phyloP scores from a whole-genome alignment of 2,113 vertebrate genomes.

The Notothenia rossii region DNA sequence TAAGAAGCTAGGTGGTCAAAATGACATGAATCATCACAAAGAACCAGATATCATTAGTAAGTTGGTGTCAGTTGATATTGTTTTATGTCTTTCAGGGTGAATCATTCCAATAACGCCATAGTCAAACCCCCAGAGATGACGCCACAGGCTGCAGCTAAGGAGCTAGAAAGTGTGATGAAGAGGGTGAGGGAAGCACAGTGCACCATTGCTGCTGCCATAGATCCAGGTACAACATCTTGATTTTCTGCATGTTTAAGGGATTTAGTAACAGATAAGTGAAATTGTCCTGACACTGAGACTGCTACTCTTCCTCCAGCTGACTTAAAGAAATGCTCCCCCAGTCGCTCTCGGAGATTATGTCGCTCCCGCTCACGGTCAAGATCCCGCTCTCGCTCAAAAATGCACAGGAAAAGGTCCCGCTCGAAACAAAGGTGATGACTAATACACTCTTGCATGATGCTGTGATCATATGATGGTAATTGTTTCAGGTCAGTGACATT shows the following conservation, averaged over 20 bases:
- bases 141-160: conserved; percentile 96
- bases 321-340: conserved; percentile 83
- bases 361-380: conserved; percentile 89
- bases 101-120: conserved; percentile 99
- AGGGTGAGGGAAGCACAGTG: conserved; percentile 94
- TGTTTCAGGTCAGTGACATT: neutral
- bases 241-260: neutral
- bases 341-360: conserved; percentile 81
- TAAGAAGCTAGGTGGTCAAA: neutral
- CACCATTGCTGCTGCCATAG: conserved; percentile 95
- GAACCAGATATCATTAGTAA: neutral
- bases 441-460: accelerated
- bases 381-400: conserved; percentile 88
- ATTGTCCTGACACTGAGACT: neutral
- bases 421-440: conserved; percentile 90
- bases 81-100: conserved; percentile 87
- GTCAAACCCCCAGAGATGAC: conserved; percentile 98
- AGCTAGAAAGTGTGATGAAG: conserved; percentile 97
- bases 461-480: no score
- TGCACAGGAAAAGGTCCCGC: conserved; percentile 89
- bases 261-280: neutral
- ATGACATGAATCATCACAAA: neutral
- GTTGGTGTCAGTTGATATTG: no score
- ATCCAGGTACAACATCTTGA: conserved; percentile 86
- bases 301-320: conserved; percentile 58